Conservation (phyloP, 1,140 invertebrate species). For the Melipona quadrifasciata region DNA sequence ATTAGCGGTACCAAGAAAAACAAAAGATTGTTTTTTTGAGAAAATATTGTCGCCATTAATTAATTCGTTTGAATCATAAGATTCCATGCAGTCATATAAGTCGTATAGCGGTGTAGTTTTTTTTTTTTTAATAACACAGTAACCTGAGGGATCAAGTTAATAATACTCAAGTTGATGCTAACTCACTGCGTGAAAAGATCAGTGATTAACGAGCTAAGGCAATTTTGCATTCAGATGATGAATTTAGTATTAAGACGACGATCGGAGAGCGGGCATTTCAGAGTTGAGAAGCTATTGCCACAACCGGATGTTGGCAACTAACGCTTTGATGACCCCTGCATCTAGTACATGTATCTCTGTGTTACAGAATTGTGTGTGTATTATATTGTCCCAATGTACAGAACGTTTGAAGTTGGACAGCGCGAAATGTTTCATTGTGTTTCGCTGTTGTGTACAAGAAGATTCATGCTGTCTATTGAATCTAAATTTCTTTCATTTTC, state of each 20-base stretch:
- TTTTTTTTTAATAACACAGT: background rate
- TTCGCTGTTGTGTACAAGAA: too few relatives aligned
- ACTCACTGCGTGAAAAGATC: background rate
- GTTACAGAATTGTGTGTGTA: background rate
- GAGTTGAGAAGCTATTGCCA: constrained; percentile 61
- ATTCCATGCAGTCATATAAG: background rate
- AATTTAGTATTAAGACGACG: constrained; percentile 31
- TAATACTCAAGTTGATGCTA: background rate
- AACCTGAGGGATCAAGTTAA: background rate
- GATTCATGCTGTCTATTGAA: too few relatives aligned
- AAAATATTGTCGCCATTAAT: background rate
- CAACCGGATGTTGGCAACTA: constrained; percentile 69
- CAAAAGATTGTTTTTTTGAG: background rate
- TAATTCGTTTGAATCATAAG: background rate
- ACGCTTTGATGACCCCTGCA: constrained; percentile 54
- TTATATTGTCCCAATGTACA: background rate
- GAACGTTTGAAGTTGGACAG: background rate
- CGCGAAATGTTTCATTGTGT: too few relatives aligned
- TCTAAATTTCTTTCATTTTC: background rate
- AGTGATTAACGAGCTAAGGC: background rate
- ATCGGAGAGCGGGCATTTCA: constrained; percentile 46
- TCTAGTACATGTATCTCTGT: constrained; percentile 8
- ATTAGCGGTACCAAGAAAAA: background rate
- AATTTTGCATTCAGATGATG: background rate
- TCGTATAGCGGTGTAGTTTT: background rate